Evolutionary conservation across 92 coral and sea anemone genomes (phyloP).

Genomic region (Parazoanthus atlanticus): DNA sequence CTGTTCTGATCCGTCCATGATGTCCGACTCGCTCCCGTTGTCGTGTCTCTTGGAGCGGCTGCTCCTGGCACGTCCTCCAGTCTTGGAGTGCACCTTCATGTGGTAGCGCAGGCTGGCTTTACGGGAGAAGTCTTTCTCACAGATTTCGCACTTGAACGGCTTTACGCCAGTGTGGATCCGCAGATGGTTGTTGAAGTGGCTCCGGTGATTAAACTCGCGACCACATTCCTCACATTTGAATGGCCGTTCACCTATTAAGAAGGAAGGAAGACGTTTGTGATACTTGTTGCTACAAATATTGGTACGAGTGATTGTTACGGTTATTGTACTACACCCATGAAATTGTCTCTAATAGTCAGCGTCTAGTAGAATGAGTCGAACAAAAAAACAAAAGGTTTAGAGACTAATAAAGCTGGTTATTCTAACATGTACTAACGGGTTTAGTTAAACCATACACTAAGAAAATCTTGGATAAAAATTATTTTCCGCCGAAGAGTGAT

Average conservation of each 20-base stretch:
- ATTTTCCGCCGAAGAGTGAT: no score
- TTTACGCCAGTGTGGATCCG: conserved; percentile 98
- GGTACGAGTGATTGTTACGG: no score
- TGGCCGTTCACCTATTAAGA: conserved; percentile 87
- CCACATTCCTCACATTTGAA: conserved; percentile 97
- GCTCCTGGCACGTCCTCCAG: conserved; percentile 70
- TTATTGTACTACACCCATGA: no score
- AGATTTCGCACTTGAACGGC: conserved; percentile 97
- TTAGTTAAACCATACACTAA: no score
- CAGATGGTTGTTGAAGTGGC: conserved; percentile 98
- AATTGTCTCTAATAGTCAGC: no score
- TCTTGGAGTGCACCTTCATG: conserved; percentile 96
- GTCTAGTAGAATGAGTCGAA: background rate
- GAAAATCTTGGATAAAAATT: no score
- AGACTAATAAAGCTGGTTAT: background rate
- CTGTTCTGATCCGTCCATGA: conserved; percentile 61
- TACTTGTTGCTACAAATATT: background rate
- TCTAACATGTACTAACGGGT: no score
- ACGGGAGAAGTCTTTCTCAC: conserved; percentile 98
- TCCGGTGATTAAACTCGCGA: conserved; percentile 97
- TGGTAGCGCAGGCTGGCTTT: conserved; percentile 98
- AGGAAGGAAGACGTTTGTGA: background rate
- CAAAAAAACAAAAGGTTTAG: background rate
- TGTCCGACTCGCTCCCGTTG: conserved; percentile 69
- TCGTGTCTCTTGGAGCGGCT: conserved; percentile 60